Base-by-base conservation (phyloP, 2,113 vertebrate genomes). In the Notechis scutatus region DNA sequence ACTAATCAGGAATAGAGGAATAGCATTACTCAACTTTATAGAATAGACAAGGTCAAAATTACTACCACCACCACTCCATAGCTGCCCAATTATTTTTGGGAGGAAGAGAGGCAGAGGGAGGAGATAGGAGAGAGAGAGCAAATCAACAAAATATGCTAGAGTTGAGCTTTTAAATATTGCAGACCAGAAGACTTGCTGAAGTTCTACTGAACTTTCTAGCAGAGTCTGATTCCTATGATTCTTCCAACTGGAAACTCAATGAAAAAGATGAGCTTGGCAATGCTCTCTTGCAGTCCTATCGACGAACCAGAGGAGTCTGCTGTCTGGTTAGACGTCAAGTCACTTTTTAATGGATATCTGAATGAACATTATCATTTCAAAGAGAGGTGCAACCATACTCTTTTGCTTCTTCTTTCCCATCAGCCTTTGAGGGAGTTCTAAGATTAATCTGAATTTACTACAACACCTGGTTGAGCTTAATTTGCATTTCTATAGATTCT, bases 211-310 rank as follows among this genome's bases (percentile, higher is more conserved):
- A 96, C 95, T 97, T 95, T 94, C 93, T 95, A 96, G 96, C 96
- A 96, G 94, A 90, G 95, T 97, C 94, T 94, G 94, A 96, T 97
- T 97, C 97, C 97, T 96, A 97, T 94, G 97, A 97, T 95, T 97
- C 93, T 92, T 45, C 45, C 92, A 96, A 93, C 94, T 97, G 95
- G 97, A 97, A 97, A 92, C 94, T 91, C 93, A 96, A 96, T 95
- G 96, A 95, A 96, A 97, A 92, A 69, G 39, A 88, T 21, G 54
- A 21, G 10, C n/a, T 50, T 89, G 92, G 91, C 87, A 95, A 97
- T 90, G 88, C 95, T 96, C 95, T 96, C 94, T 95, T 94, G 94
- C 96, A 96, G 95, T 96, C 94, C 93, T 88, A 94, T 94, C 95
- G 90, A 93, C 95, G 24, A 93, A 87, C 88, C 39, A 90, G 42